Evolutionary conservation across 2,113 vertebrate genomes (phyloP).

Genomic region (Lethenteron reissneri): DNA sequence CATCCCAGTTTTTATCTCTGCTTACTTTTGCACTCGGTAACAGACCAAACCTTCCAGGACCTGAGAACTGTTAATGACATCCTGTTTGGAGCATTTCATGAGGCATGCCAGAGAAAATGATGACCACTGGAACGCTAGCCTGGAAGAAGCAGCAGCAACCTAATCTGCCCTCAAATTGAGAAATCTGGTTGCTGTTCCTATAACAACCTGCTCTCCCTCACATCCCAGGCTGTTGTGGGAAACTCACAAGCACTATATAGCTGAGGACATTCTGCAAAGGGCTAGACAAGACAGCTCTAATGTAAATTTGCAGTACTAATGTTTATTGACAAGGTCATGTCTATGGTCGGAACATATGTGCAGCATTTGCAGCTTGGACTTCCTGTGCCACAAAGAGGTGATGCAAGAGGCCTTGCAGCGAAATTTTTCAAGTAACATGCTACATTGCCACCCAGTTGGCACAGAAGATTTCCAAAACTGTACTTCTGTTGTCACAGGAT

Average conservation of each 20-base stretch:
- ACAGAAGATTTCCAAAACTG: too few species aligned
- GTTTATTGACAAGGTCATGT: background rate
- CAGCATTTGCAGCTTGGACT: background rate
- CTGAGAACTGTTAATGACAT: background rate
- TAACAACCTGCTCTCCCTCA: background rate
- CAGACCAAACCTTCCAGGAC: background rate
- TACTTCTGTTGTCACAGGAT: background rate
- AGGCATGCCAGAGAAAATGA: background rate
- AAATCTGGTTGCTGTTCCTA: background rate
- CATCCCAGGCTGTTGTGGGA: background rate
- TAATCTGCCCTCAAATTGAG: background rate
- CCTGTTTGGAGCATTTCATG: background rate
- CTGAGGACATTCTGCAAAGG: background rate
- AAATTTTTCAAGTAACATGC: background rate
- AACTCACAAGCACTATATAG: background rate
- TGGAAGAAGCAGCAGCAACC: background rate
- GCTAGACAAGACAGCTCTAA: background rate
- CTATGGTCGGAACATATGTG: background rate
- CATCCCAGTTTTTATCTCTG: background rate
- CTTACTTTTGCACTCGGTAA: background rate
- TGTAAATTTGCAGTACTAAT: background rate
- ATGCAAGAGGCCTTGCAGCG: background rate
- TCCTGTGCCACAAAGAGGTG: background rate
- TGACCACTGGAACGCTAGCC: background rate
- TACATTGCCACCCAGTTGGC: too few species aligned